Conservation (phyloP, 2,113 vertebrate species). For the Hymenochirus boettgeri region DNA sequence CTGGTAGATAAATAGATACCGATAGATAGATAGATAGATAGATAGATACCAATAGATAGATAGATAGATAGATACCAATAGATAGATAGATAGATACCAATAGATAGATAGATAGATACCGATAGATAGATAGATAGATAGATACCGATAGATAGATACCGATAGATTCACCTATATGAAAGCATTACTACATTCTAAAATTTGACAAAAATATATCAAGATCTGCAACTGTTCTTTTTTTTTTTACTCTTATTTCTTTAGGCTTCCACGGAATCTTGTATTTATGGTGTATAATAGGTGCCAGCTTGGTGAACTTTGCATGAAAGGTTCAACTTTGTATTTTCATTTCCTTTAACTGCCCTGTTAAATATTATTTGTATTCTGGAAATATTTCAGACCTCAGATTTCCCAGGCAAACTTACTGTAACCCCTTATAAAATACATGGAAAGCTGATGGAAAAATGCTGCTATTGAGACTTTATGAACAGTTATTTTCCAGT, state of each 20-base stretch:
- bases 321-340: slow-evolving; percentile 54
- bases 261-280: slow-evolving; percentile 49
- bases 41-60: no score
- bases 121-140: not conserved
- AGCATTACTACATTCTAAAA: no score
- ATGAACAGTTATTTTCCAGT: slow-evolving; percentile 53
- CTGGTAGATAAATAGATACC: no score
- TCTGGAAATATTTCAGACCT: slow-evolving; percentile 40
- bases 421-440: slow-evolving; percentile 44
- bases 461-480: slow-evolving; percentile 49
- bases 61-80: no score
- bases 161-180: not conserved
- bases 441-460: slow-evolving; percentile 47
- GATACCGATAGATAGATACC: slow-evolving; percentile 10
- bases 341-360: slow-evolving; percentile 61
- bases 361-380: slow-evolving; percentile 57
- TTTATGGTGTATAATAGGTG: slow-evolving; percentile 4
- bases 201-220: no score
- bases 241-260: no score
- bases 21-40: no score
- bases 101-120: slow-evolving; percentile 9
- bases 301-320: slow-evolving; percentile 53
- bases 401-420: slow-evolving; percentile 58
- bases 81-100: no score
- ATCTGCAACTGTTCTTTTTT: no score